Evolutionary conservation across 2,113 vertebrate species (phyloP).

Genomic region (Archocentrus centrarchus): DNA sequence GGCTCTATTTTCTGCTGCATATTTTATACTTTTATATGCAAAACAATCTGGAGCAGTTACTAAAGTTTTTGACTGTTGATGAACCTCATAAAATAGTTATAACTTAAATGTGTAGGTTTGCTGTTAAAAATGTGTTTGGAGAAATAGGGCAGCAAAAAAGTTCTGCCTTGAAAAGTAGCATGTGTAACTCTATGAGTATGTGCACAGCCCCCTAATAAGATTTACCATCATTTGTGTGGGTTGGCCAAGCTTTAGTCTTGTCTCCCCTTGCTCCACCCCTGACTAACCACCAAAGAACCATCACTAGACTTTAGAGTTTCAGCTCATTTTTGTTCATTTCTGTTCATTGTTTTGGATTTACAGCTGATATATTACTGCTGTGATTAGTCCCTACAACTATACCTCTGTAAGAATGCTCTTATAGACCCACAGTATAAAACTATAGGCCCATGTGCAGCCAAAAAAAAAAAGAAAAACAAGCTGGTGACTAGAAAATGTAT

Average conservation of each 20-base stretch:
- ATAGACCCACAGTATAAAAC: neutral
- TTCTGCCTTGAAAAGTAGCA: no score
- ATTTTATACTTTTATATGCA: neutral
- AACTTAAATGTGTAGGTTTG: neutral
- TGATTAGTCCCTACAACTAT: no score
- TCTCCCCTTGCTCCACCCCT: neutral
- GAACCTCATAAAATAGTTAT: neutral
- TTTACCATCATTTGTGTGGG: neutral
- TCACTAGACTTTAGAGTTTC: neutral
- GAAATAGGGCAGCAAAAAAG: neutral
- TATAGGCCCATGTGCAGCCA: neutral
- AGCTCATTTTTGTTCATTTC: neutral
- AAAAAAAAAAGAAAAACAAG: neutral
- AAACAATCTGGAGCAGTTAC: neutral
- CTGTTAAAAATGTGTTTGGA: neutral
- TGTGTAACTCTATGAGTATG: no score
- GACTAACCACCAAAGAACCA: neutral
- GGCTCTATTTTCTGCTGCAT: neutral
- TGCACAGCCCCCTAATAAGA: neutral
- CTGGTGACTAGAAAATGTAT: neutral
- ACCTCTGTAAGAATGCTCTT: neutral
- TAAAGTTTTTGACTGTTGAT: neutral
- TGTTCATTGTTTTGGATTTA: neutral
- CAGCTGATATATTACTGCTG: rapidly evolving
- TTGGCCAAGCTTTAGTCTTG: neutral